phyloP scores from a whole-genome alignment of 2,113 vertebrate species.

The Onychostruthus taczanowskii region DNA sequence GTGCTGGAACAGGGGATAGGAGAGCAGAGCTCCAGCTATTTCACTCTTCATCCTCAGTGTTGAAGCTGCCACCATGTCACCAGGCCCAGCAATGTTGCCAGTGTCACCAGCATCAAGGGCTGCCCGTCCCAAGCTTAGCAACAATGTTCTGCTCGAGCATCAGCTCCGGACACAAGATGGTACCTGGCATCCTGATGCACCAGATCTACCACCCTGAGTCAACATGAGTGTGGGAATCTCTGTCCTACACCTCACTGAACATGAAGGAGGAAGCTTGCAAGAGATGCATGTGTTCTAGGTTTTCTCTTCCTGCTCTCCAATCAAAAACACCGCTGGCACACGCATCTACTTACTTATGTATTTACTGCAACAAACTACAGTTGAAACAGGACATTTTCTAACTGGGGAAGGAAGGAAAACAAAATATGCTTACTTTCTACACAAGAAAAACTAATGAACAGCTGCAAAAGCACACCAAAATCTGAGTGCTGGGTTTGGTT shows the following conservation, averaged over 20 bases:
- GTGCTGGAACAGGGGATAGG: neutral
- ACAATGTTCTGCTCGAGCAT: neutral
- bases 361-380: neutral
- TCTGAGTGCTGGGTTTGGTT: neutral
- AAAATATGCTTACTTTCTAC: constrained; percentile 16
- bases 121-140: neutral
- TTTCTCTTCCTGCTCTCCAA: neutral
- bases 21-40: neutral
- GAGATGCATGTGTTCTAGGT: neutral
- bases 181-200: neutral
- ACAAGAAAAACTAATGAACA: constrained; percentile 29
- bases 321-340: neutral
- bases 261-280: neutral
- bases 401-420: neutral
- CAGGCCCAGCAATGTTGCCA: too few species aligned
- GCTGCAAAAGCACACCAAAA: constrained; percentile 50
- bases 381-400: neutral
- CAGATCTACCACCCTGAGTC: neutral
- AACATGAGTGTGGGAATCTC: neutral
- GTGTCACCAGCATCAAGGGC: neutral
- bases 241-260: neutral
- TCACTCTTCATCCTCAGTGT: neutral
- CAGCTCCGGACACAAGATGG: neutral
- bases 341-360: neutral
- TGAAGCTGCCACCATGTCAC: neutral